Percentiles rank a stretch among this genome's conserved stretches.
Conservation (phyloP, 2,797 vertebrate species). For the Lophius americanus region DNA sequence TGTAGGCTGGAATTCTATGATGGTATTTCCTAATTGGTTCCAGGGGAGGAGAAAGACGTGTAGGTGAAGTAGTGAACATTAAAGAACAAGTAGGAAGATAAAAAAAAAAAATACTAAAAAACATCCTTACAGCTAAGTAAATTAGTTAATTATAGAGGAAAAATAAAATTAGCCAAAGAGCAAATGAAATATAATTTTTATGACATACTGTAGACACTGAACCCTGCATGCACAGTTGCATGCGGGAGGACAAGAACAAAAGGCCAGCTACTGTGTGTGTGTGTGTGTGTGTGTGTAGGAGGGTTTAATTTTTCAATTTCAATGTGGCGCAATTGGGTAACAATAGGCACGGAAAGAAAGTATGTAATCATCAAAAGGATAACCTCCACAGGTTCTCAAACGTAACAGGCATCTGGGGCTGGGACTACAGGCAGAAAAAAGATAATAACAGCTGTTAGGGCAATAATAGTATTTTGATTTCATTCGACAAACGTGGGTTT, state of each 20-base stretch:
- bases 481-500: too few relatives aligned
- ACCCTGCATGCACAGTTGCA: background rate
- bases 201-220: background rate
- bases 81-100: background rate
- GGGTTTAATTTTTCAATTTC: constrained; percentile 50
- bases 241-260: constrained; percentile 20
- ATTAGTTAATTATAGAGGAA: background rate
- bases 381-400: background rate
- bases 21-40: constrained; percentile 52
- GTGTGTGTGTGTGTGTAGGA: constrained; percentile 2
- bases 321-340: constrained; percentile 29
- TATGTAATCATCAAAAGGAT: constrained; percentile 36
- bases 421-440: constrained; percentile 8
- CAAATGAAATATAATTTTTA: background rate
- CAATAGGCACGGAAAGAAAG: constrained; percentile 52
- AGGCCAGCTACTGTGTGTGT: constrained; percentile 16
- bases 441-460: background rate
- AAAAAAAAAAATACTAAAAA: background rate
- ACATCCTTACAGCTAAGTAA: background rate
- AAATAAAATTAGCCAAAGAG: background rate
- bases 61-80: background rate
- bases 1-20: background rate
- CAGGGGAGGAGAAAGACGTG: constrained; percentile 1
- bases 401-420: constrained; percentile 16
- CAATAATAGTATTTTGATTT: too few relatives aligned